A percentile compares a stretch with the other conserved stretches of the same genome.
phyloP scores from a whole-genome alignment of 1,140 invertebrate species.

The Maniola jurtina region DNA sequence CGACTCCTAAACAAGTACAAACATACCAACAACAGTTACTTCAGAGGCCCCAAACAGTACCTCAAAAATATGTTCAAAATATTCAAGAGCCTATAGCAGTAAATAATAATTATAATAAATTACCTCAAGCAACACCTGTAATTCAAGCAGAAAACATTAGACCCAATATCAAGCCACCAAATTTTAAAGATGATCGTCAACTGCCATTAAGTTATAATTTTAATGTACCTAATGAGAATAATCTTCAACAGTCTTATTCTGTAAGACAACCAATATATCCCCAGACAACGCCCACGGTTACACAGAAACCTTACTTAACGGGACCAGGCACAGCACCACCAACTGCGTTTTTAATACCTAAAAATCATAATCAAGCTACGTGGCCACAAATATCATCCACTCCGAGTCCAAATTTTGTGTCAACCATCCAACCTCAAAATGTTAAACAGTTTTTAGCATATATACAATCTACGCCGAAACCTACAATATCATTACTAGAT shows the following conservation, averaged over 20 bases:
- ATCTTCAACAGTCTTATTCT: slow-evolving; percentile 23
- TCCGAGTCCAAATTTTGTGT: slow-evolving; percentile 48
- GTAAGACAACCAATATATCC: slow-evolving; percentile 27
- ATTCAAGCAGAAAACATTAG: slow-evolving; percentile 42
- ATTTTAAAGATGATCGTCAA: slow-evolving; percentile 67
- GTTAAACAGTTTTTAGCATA: slow-evolving; percentile 33
- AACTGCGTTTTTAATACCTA: slow-evolving; percentile 43
- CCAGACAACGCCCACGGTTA: slow-evolving; percentile 37
- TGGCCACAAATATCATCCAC: slow-evolving; percentile 38
- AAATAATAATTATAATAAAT: not conserved
- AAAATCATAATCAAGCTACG: slow-evolving; percentile 44
- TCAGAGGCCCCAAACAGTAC: slow-evolving; percentile 30
- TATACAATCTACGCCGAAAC: slow-evolving; percentile 55
- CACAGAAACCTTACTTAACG: slow-evolving; percentile 48
- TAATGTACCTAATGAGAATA: slow-evolving; percentile 38
- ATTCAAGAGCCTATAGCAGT: not conserved
- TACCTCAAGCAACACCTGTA: slow-evolving; percentile 12
- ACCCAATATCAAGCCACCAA: slow-evolving; percentile 60
- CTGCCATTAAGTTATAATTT: slow-evolving; percentile 63
- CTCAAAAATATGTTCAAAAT: slow-evolving; percentile 12
- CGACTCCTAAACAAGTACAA: slow-evolving; percentile 34
- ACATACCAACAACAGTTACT: slow-evolving; percentile 35
- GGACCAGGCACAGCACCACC: slow-evolving; percentile 44
- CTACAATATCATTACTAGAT: slow-evolving; percentile 52
- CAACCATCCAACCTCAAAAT: slow-evolving; percentile 47